These are phyloP conservation scores for Leptobrachium leishanense DNA, from an alignment of 2,113 vertebrate genomes.

Conservation along the genomic window DNA sequence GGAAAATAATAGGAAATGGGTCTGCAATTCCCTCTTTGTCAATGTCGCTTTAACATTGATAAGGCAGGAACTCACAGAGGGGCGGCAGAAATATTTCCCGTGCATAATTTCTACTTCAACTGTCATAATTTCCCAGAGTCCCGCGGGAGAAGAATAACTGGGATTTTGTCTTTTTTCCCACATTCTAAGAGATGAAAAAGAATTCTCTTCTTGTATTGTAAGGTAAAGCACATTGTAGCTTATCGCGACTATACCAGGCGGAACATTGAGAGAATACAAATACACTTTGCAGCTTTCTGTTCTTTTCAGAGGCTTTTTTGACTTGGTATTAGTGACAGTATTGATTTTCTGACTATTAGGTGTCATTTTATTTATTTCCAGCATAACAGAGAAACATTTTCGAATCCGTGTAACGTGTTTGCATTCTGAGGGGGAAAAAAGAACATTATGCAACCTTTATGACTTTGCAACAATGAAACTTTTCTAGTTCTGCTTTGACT, in stretches of 20 bases:
- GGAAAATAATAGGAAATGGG: neutral
- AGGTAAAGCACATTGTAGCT: neutral
- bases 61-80: neutral
- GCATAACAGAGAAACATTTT: no score
- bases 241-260: neutral
- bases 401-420: no score
- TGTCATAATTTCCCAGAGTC: neutral
- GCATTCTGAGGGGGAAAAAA: no score
- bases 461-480: no score
- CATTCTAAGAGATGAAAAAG: neutral
- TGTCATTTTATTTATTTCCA: neutral
- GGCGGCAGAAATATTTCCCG: neutral
- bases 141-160: neutral
- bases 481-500: no score
- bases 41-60: neutral
- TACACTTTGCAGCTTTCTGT: neutral
- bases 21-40: neutral
- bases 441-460: no score
- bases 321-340: neutral
- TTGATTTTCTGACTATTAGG: neutral
- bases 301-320: neutral
- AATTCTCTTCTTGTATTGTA: neutral
- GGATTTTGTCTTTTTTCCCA: neutral
- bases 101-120: neutral
- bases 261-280: neutral